These are phyloP conservation scores for Pocillopora meandrina DNA, from an alignment of 92 coral and sea anemone genomes.

Conservation along the genomic window DNA sequence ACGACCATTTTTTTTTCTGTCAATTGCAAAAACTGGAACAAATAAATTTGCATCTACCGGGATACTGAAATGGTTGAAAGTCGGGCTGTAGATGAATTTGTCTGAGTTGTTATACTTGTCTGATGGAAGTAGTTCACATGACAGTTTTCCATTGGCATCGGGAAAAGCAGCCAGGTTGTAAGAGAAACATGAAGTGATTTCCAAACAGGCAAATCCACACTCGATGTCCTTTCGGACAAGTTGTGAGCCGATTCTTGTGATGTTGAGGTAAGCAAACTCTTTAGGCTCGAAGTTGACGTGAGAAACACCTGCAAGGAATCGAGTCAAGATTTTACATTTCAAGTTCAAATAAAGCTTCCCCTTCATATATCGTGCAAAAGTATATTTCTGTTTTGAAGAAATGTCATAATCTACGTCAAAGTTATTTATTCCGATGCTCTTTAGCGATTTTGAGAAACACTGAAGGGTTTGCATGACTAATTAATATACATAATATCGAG, in stretches of 20 bases:
- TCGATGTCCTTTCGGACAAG: neutral
- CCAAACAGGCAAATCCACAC: slow-evolving; percentile 12
- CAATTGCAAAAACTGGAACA: neutral
- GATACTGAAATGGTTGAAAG: neutral
- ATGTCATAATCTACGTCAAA: too few species aligned
- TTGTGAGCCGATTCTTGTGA: neutral
- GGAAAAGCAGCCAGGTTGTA: slow-evolving; percentile 5
- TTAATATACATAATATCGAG: too few species aligned
- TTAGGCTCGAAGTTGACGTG: neutral
- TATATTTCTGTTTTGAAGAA: too few species aligned
- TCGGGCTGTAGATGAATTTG: neutral
- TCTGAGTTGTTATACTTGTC: slow-evolving; percentile 8
- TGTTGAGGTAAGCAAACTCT: neutral
- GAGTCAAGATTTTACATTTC: too few species aligned
- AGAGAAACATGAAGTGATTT: neutral
- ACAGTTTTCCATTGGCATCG: slow-evolving; percentile 6
- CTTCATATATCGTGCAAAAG: too few species aligned
- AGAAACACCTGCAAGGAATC: too few species aligned
- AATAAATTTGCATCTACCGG: neutral
- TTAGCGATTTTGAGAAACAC: too few species aligned
- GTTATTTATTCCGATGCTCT: too few species aligned
- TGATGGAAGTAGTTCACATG: slow-evolving; percentile 3
- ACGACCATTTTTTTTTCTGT: too few species aligned
- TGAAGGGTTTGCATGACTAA: too few species aligned
- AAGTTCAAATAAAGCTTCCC: too few species aligned